Evolutionary conservation across 2,888 invertebrate genomes (phyloP), one percentile per base, ranked within the genome.

Genomic region (Chymomyza caudatula): DNA sequence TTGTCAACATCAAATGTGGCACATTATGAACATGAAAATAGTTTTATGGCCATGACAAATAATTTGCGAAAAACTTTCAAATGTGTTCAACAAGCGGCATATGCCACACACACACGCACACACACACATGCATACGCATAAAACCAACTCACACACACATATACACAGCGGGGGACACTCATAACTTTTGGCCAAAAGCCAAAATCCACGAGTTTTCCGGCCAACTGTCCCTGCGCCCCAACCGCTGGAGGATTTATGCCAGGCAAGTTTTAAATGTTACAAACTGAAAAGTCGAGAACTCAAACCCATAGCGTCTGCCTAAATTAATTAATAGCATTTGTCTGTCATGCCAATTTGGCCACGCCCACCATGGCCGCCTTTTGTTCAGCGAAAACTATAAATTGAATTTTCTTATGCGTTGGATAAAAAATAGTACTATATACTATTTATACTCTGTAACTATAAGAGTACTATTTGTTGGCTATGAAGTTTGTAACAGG

Each of bases 381-480:
- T 43, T 47, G 1, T 51, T 2, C 19, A 51, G 51, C 51, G 20
- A 22, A 19, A 83, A 80, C 80, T 83, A 80, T 83, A 79, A 80
- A 80, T 80, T 80, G 72, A 80, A 83, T 80, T 80, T 78, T 74
- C 71, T 71, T 57, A 72, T 78, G 78, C 71, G 78, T 78, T 69
- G 56, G 70, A 77, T 74, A 53, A 74, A 78, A 69, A 53, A 51
- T n/a, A 47, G n/a, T 15, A 37, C 2, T 37, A 37, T 8, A 11
- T 37, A n/a, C n/a, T 37, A 3, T 17, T 47, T 47, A 3, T 47
- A 47, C 47, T 4, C 47, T 47, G n/a, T n/a, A n/a, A n/a, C n/a
- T n/a, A n/a, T n/a, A n/a, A n/a, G n/a, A n/a, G n/a, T n/a, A n/a
- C n/a, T n/a, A n/a, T n/a, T n/a, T n/a, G n/a, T n/a, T n/a, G n/a